Conservation (phyloP, 53 echinoderm and acorn worm species). For the Apostichopus leukothele region DNA sequence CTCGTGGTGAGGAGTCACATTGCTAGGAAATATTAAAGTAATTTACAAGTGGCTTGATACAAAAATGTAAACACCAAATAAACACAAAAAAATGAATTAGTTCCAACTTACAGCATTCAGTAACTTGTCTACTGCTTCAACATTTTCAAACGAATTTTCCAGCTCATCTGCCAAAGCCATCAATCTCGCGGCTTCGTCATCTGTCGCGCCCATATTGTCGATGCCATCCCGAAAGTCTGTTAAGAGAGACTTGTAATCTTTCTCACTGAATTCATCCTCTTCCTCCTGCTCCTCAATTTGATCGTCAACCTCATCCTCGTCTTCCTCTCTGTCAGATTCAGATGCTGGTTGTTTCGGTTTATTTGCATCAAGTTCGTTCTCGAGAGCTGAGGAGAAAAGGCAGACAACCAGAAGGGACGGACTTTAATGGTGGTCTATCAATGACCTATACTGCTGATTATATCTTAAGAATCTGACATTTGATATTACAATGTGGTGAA, state of each 20-base stretch:
- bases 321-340: not conserved
- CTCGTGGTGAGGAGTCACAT: no score
- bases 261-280: conserved; percentile 42
- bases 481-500: no score
- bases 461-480: no score
- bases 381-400: not conserved
- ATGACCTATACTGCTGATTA: no score
- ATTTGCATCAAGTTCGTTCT: not conserved
- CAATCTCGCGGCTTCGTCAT: conserved; percentile 57
- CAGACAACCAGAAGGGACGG: no score
- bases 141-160: conserved; percentile 56
- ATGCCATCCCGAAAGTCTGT: conserved; percentile 47
- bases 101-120: conserved; percentile 37
- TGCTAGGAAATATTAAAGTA: no score
- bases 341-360: not conserved
- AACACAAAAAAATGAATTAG: no score
- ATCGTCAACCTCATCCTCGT: conserved; percentile 14
- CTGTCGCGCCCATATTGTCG: conserved; percentile 51
- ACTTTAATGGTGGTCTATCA: no score
- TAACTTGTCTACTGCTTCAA: conserved; percentile 65
- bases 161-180: conserved; percentile 55
- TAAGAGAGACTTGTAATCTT: conserved; percentile 61
- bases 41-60: no score
- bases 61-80: no score
- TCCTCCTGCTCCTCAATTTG: conserved; percentile 54